Evolutionary conservation across 2,113 vertebrate species (phyloP).

Genomic region (Solea solea): DNA sequence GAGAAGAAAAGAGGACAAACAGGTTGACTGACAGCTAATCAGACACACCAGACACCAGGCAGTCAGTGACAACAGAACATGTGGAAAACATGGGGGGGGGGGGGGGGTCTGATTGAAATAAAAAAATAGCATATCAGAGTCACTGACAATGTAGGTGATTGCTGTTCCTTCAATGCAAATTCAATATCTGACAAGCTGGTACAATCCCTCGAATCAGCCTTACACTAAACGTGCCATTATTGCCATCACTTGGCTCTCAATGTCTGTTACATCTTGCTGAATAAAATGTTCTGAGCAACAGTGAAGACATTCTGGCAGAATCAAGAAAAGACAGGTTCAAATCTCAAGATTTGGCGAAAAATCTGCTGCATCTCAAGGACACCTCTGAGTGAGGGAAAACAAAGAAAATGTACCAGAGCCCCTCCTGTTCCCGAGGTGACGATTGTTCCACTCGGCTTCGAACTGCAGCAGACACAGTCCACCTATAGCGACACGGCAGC

Average conservation of each 20-base stretch:
- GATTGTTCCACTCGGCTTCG: constrained; percentile 62
- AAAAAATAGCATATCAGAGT: constrained; percentile 1
- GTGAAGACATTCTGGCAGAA: neutral
- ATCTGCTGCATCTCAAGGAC: constrained; percentile 46
- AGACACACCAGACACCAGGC: constrained; percentile 1
- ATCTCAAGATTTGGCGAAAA: constrained; percentile 23
- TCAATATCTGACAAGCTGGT: neutral
- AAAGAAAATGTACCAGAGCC: constrained; percentile 25
- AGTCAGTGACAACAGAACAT: constrained; percentile 9
- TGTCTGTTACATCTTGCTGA: neutral
- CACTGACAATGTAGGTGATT: neutral
- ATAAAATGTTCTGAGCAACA: neutral
- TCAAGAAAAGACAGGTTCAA: constrained; percentile 10
- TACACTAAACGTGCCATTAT: neutral
- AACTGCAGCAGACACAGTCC: constrained; percentile 53
- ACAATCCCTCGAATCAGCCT: neutral
- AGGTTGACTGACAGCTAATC: constrained; percentile 38
- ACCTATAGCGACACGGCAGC: constrained; percentile 47
- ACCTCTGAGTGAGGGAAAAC: constrained; percentile 9
- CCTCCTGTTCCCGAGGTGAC: constrained; percentile 60
- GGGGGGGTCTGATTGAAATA: neutral
- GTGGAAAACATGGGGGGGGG: constrained; percentile 23
- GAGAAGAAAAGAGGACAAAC: constrained; percentile 6
- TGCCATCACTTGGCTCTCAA: neutral
- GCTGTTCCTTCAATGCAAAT: constrained; percentile 8